Percentiles rank a stretch among this genome's conserved stretches.
Conservation (phyloP, 2,888 invertebrate genomes). For the Rhagium mordax region DNA sequence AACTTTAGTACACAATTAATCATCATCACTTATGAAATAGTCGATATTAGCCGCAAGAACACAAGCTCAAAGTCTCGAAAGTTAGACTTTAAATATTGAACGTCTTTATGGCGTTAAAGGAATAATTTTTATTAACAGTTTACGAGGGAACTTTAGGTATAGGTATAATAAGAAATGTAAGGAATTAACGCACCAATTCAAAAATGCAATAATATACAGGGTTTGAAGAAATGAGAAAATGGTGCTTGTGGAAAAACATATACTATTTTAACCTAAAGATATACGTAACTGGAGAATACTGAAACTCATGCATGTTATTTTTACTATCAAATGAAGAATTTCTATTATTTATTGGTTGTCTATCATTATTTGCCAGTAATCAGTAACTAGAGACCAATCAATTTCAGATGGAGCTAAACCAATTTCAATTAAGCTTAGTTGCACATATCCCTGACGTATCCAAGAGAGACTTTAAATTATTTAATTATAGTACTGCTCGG, state of each 20-base stretch:
- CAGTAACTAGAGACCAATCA: not conserved
- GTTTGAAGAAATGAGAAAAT: no score
- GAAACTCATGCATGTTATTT: no score
- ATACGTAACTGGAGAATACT: no score
- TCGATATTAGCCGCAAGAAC: slow-evolving; percentile 49
- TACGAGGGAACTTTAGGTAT: no score
- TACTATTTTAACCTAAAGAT: no score
- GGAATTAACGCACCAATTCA: no score
- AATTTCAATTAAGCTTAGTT: not conserved
- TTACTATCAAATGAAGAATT: no score
- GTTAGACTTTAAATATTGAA: slow-evolving; percentile 15
- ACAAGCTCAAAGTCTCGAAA: slow-evolving; percentile 25
- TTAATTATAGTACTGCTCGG: not conserved
- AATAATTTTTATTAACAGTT: not conserved
- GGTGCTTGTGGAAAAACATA: no score
- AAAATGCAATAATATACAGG: no score
- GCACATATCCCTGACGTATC: not conserved
- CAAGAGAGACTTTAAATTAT: not conserved
- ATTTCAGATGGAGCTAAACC: not conserved
- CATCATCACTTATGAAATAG: slow-evolving; percentile 49
- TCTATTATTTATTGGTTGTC: not conserved
- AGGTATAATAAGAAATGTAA: no score
- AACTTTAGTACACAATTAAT: slow-evolving; percentile 47
- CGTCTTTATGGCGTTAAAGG: not conserved
- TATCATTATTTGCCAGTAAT: not conserved